phyloP scores from a whole-genome alignment of 2,113 vertebrate species.

The Anoura caudifer region DNA sequence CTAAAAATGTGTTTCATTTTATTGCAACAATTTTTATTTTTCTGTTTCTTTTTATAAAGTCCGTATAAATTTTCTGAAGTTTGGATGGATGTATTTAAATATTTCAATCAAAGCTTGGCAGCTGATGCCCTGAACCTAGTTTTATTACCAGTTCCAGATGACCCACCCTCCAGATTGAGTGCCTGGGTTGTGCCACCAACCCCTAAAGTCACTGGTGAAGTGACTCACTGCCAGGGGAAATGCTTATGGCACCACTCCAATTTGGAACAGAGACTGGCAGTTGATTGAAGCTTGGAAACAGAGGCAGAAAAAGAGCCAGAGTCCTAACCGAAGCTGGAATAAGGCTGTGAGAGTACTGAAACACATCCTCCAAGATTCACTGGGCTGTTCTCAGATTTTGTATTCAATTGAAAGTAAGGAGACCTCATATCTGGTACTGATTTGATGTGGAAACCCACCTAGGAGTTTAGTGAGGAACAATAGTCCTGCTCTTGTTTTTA shows the following conservation, averaged over 20 bases:
- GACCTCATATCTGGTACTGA: neutral
- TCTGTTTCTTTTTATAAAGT: conserved; percentile 30
- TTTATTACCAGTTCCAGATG: conserved; percentile 19
- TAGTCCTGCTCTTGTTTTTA: neutral
- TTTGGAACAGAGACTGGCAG: conserved; percentile 14
- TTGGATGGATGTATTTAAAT: conserved; percentile 49
- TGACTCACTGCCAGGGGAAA: neutral
- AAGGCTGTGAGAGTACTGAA: neutral
- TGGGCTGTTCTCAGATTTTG: neutral
- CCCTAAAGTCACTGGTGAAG: neutral
- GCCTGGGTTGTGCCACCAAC: conserved; percentile 14
- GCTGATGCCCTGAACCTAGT: neutral
- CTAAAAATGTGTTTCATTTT: conserved; percentile 51
- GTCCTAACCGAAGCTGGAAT: neutral
- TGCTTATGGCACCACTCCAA: neutral
- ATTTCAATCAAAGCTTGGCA: conserved; percentile 1
- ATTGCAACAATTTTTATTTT: conserved; percentile 44
- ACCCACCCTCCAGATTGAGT: neutral
- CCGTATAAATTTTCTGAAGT: neutral
- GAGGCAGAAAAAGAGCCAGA: neutral
- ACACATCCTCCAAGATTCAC: neutral
- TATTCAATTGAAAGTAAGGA: neutral
- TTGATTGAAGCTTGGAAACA: neutral
- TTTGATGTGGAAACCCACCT: neutral
- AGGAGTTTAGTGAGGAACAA: neutral